A percentile compares a stretch with the other conserved stretches of the same genome.
These are phyloP conservation scores for Spatulosminthurus flaviceps DNA, from an alignment of 2,888 invertebrate genomes.

Conservation along the genomic window DNA sequence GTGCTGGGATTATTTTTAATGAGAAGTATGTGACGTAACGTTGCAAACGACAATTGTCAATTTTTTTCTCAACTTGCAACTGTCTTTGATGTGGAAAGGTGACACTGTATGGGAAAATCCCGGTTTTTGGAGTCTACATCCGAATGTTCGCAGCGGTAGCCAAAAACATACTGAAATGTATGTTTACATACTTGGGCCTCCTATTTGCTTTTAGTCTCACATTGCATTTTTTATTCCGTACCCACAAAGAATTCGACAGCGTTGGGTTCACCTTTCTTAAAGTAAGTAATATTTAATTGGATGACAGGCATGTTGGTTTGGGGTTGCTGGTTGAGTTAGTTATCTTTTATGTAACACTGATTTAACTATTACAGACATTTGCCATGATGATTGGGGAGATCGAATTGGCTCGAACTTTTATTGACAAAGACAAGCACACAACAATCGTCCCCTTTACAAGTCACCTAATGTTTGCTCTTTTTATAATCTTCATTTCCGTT, in stretches of 20 bases:
- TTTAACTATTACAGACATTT: slow-evolving; percentile 58
- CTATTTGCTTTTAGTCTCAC: slow-evolving; percentile 64
- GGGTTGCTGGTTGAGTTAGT: background rate
- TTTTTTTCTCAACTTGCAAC: background rate
- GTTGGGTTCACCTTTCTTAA: slow-evolving; percentile 64
- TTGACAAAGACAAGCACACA: slow-evolving; percentile 60
- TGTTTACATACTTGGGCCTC: slow-evolving; percentile 64
- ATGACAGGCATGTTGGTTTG: background rate
- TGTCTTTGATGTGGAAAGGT: slow-evolving; percentile 50
- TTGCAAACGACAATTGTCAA: too few relatives aligned
- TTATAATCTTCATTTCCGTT: slow-evolving; percentile 64
- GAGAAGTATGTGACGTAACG: background rate
- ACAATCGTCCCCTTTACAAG: slow-evolving; percentile 63
- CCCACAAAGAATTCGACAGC: slow-evolving; percentile 63
- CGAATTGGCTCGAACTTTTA: slow-evolving; percentile 62
- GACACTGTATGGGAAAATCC: slow-evolving; percentile 64
- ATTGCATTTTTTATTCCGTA: slow-evolving; percentile 63
- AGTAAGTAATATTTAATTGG: background rate
- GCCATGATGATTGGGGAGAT: slow-evolving; percentile 64
- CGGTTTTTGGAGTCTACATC: slow-evolving; percentile 63
- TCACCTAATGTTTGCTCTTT: slow-evolving; percentile 63
- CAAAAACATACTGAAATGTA: slow-evolving; percentile 63
- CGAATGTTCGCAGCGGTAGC: slow-evolving; percentile 64
- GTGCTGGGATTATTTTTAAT: background rate
- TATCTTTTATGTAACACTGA: background rate